phyloP scores from a whole-genome alignment of 2,113 vertebrate genomes.

The Paralichthys olivaceus region DNA sequence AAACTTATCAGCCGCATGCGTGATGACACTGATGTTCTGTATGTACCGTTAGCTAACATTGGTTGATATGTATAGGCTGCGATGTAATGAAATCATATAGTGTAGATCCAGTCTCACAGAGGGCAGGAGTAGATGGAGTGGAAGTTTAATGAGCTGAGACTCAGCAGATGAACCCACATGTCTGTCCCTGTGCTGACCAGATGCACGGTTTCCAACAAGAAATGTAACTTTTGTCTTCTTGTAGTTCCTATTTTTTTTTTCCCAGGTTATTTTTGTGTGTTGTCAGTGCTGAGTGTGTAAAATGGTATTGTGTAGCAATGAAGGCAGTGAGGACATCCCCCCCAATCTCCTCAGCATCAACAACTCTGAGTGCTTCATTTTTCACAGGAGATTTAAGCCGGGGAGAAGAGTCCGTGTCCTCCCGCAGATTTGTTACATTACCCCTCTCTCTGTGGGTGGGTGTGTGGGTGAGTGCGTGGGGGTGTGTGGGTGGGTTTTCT shows the following conservation, averaged over 20 bases:
- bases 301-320: neutral
- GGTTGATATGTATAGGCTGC: neutral
- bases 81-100: neutral
- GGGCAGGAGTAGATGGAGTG: neutral
- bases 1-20: no score
- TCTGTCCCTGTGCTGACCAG: no score
- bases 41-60: neutral
- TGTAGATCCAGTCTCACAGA: neutral
- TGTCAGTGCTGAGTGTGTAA: neutral
- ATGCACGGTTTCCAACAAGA: neutral
- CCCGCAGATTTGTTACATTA: conserved; percentile 26
- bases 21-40: neutral
- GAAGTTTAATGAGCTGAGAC: conserved; percentile 1
- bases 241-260: neutral
- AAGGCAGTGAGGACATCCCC: neutral
- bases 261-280: neutral
- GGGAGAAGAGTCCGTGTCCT: conserved; percentile 17
- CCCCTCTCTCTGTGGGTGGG: neutral
- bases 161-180: neutral
- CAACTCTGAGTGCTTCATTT: conserved; percentile 1
- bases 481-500: conserved; percentile 22
- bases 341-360: conserved; percentile 17
- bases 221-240: neutral
- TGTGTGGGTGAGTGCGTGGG: conserved; percentile 6
- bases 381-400: conserved; percentile 10